phyloP scores from a whole-genome alignment of 2,113 vertebrate species.

The Cercopithecus mona region DNA sequence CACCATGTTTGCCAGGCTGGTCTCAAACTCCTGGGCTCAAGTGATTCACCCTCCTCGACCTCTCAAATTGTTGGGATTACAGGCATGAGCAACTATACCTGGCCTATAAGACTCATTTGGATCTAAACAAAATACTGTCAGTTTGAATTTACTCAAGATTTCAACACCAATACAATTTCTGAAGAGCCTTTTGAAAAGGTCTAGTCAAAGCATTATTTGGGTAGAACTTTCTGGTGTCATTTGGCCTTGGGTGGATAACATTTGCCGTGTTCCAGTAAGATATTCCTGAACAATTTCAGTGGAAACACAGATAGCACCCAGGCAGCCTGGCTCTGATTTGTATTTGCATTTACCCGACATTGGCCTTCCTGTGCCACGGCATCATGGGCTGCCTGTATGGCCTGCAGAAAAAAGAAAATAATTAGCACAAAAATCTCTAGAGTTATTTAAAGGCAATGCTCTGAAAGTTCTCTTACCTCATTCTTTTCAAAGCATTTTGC shows the following conservation, averaged over 20 bases:
- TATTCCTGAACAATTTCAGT: not conserved
- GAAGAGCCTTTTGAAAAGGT: not conserved
- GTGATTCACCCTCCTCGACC: not conserved
- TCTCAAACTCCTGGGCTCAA: not conserved
- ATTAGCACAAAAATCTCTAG: not conserved
- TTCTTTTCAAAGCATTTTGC: constrained; percentile 94
- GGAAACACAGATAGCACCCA: not conserved
- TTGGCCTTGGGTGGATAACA: not conserved
- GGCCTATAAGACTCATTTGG: not conserved
- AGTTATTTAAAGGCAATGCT: not conserved
- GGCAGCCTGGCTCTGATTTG: not conserved
- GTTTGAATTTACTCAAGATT: not conserved
- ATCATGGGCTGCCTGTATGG: constrained; percentile 92
- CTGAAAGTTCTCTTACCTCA: constrained; percentile 83
- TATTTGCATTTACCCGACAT: constrained; percentile 89
- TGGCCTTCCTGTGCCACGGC: constrained; percentile 93
- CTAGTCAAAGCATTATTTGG: not conserved
- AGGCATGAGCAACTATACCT: not conserved
- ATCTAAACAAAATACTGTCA: not conserved
- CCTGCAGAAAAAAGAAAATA: constrained; percentile 80
- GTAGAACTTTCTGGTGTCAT: not conserved
- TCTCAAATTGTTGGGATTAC: not conserved
- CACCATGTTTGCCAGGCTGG: not conserved
- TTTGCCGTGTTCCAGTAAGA: not conserved
- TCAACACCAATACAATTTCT: not conserved